Evolutionary conservation across 2,797 vertebrate genomes (phyloP).

Genomic region (Luscinia luscinia): DNA sequence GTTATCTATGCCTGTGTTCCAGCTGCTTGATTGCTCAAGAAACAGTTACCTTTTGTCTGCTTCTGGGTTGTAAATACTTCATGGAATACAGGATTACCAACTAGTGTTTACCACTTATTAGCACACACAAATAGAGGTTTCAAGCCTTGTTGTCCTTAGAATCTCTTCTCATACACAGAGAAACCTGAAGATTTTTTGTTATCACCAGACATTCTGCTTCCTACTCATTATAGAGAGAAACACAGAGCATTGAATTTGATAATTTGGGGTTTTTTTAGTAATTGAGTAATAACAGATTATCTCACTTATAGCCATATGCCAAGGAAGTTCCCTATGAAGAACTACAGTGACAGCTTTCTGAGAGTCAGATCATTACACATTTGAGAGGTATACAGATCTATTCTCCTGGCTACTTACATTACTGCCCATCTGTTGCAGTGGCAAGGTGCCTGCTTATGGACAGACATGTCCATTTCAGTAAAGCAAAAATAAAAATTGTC

Average conservation of each 20-base stretch:
- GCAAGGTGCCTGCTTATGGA: slow-evolving; percentile 23
- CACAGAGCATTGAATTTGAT: background rate
- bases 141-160: background rate
- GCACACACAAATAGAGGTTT: background rate
- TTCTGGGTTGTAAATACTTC: background rate
- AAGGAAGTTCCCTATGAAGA: slow-evolving; percentile 35
- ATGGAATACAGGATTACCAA: background rate
- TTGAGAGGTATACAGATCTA: background rate
- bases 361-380: background rate
- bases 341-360: background rate
- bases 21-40: background rate
- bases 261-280: background rate
- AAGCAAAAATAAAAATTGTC: slow-evolving; percentile 29
- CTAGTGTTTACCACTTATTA: background rate
- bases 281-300: background rate
- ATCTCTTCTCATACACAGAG: background rate
- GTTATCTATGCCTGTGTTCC: background rate
- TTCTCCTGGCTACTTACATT: slow-evolving; percentile 33
- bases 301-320: background rate
- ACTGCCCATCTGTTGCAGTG: slow-evolving; percentile 42
- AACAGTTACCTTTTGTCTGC: background rate
- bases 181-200: background rate
- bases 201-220: background rate
- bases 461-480: slow-evolving; percentile 7
- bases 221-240: background rate